phyloP scores from a whole-genome alignment of 2,113 vertebrate species.

The Apeltes quadracus region DNA sequence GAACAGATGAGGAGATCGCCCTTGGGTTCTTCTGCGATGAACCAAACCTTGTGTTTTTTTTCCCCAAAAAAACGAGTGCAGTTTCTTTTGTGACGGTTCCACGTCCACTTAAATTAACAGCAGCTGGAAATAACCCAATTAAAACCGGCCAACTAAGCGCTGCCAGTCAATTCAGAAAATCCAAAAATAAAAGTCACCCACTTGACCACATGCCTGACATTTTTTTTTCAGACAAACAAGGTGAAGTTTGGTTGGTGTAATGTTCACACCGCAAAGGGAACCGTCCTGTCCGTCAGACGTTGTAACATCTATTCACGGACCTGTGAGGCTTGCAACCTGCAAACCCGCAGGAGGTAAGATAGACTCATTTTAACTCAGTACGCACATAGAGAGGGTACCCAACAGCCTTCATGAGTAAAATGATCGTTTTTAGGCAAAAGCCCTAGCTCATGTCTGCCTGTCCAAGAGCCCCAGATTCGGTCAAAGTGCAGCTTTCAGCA shows the following conservation, averaged over 20 bases:
- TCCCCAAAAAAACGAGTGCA: constrained; percentile 27
- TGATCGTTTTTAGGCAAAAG: constrained; percentile 21
- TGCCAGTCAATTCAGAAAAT: constrained; percentile 17
- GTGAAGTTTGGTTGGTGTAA: not conserved
- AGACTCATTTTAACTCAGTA: constrained; percentile 20
- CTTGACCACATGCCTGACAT: not conserved
- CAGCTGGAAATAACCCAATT: constrained; percentile 55
- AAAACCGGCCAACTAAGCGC: constrained; percentile 11
- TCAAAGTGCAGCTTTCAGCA: not conserved
- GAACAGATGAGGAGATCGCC: not conserved
- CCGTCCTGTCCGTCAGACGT: not conserved
- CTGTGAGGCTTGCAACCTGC: constrained; percentile 22
- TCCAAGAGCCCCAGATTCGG: not conserved
- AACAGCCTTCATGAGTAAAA: constrained; percentile 20
- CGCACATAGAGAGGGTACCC: constrained; percentile 11
- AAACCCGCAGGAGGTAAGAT: not conserved
- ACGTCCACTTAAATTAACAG: constrained; percentile 40
- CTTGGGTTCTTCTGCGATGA: constrained; percentile 20
- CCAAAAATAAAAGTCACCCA: not conserved
- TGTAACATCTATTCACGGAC: constrained; percentile 3
- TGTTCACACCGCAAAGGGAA: not conserved
- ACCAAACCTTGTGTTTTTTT: constrained; percentile 17
- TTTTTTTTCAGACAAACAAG: not conserved
- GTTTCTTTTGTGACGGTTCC: constrained; percentile 34
- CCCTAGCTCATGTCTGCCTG: not conserved